Base-by-base conservation (phyloP, 2,797 vertebrate genomes). In the Enteromius radiatus region DNA sequence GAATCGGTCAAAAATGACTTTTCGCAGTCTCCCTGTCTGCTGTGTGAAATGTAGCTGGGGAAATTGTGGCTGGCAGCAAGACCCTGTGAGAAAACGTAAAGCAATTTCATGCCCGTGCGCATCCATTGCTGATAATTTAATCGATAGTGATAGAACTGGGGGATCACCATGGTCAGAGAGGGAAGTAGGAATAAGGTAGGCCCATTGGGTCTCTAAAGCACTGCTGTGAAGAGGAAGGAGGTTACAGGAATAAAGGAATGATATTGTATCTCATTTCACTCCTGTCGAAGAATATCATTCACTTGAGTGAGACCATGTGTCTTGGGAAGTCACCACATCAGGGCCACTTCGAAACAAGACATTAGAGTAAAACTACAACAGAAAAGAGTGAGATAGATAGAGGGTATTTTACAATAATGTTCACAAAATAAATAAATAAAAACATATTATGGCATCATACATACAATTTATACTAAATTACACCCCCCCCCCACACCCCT, bases 31-130 rank as follows among this genome's bases (percentile, higher is more conserved):
- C 70, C 84, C 84, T 26, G 28, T 88, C 88, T 84, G 74, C 56
- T 67, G 61, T 78, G 87, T 90, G 89, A 90, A 91, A 90, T 86
- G 91, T 89, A 90, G 86, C 86, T 5, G 71, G 87, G 86, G 85
- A 90, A 91, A 89, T 87, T 87, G 83, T 89, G 63, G 23, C 79
- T 90, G 88, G 88, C 86, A 87, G 78, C 85, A 79, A 83, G 87
- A 83, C 81, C 88, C 82, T 68, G 68, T 75, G 88, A 88, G 87
- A 83, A 56, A 52, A 91, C 85, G 82, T 90, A 89, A 91, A 91
- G 90, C 87, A 91, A 94, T 94, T 94, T 94, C 91, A 92, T 91
- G 92, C 76, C 77, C 78, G 14, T 59, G 90, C 84, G 88, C 86
- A 88, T 90, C 79, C 38, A 71, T 88, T 88, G 87, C 87, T 93